phyloP scores from a whole-genome alignment of 2,113 vertebrate species.

The Engystomops pustulosus region DNA sequence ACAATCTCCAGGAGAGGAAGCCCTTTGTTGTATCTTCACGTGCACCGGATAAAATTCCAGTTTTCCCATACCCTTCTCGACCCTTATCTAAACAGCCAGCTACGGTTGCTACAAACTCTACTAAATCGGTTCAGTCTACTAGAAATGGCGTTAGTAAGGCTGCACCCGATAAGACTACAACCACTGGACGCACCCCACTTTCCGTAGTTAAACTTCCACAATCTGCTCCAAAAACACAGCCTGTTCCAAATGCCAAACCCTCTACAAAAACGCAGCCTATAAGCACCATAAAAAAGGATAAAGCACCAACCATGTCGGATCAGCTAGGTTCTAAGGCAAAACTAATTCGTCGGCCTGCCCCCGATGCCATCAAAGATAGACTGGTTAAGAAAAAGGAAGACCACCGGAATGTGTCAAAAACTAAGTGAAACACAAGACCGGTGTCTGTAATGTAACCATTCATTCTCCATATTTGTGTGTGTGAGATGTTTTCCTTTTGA shows the following conservation, averaged over 20 bases:
- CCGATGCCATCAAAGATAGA: conserved; percentile 63
- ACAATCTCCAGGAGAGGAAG: conserved; percentile 33
- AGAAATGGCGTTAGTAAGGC: conserved; percentile 11
- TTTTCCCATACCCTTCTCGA: conserved; percentile 5
- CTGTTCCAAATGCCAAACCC: conserved; percentile 61
- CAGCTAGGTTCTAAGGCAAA: conserved; percentile 47
- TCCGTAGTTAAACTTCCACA: conserved; percentile 75
- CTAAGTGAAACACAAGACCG: not conserved
- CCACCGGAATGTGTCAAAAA: conserved; percentile 88
- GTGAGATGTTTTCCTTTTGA: not conserved
- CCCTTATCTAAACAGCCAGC: not conserved
- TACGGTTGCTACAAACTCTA: not conserved
- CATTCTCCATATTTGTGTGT: not conserved
- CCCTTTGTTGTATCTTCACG: conserved; percentile 52
- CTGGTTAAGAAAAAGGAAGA: conserved; percentile 76
- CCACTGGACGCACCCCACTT: conserved; percentile 67
- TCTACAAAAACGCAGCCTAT: conserved; percentile 57
- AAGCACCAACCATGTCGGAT: conserved; percentile 52
- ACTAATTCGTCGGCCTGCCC: conserved; percentile 51
- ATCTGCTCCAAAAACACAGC: conserved; percentile 65
- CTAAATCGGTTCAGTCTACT: not conserved
- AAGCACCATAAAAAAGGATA: conserved; percentile 37
- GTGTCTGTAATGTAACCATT: not conserved
- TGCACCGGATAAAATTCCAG: not conserved
- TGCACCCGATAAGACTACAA: conserved; percentile 63